Base-by-base conservation (phyloP, 1,140 invertebrate species). In the Lutraria rhynchaena region DNA sequence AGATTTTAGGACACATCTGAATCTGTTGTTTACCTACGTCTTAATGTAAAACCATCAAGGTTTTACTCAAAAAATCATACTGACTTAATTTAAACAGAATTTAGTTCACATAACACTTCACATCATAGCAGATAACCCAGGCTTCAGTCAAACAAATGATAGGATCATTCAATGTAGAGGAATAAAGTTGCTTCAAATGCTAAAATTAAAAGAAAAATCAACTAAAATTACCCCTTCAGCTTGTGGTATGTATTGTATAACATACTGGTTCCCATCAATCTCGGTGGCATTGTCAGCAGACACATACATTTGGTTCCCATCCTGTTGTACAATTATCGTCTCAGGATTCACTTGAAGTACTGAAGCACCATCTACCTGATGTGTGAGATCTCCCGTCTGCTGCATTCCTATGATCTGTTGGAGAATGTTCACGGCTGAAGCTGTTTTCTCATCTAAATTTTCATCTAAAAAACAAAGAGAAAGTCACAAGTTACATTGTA, bases 401-500 rank as follows among this genome's bases (percentile, higher is more conserved):
- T 86, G 87, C 87, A 91, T 89, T 49, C 85, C 85, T 58, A 91
- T 89, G 44, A 91, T 89, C 75, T 91, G 90, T 67, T 91, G 89
- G 27, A 91, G 73, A n/a, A 91, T 86, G 51, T 83, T 90, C 3
- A 89, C 89, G 31, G 89, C 89, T 58, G 89, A 90, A 17, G 84
- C 85, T 7, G 89, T 89, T 74, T 89, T 89, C 75, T 89, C 87
- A 77, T 89, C 90, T 37, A 88, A 41, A 19, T 86, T 63, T 19
- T 82, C 78, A 61, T 80, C 70, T 46, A 82, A 29, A 61, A 57
- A n/a, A 37, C 3, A 24, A 4, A 5, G 31, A n/a, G 31, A 65
- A 4, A 65, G 22, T 7, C 2, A 31, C n/a, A n/a, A n/a, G n/a
- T n/a, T n/a, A n/a, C n/a, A n/a, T n/a, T n/a, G n/a, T n/a, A n/a